Evolutionary conservation across 2,797 vertebrate species (phyloP).

Genomic region (Pteronotus mesoamericanus): DNA sequence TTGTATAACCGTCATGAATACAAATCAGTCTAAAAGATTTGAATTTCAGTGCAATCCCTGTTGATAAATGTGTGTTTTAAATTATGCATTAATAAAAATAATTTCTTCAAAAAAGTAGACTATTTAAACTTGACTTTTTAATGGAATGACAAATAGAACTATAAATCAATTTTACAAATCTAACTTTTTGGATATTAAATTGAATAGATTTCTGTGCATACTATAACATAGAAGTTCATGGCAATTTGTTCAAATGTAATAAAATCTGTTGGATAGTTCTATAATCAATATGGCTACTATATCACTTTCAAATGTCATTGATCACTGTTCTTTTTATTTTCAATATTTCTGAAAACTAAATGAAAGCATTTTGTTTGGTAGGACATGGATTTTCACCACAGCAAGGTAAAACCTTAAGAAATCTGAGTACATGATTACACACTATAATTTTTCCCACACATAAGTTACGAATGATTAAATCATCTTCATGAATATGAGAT

Average conservation of each 20-base stretch:
- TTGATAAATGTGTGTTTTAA: constrained; percentile 33
- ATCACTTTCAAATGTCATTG: background rate
- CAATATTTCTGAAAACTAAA: background rate
- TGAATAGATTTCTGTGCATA: background rate
- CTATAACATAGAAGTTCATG: background rate
- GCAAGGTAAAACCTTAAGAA: constrained; percentile 26
- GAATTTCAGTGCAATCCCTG: background rate
- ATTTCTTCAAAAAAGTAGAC: background rate
- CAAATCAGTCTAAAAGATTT: background rate
- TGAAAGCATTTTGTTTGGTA: background rate
- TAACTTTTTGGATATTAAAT: background rate
- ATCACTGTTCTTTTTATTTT: background rate
- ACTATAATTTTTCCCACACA: constrained; percentile 37
- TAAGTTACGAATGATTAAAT: constrained; percentile 58
- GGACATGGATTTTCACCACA: background rate
- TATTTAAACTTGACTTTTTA: background rate
- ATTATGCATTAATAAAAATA: background rate
- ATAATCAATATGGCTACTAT: background rate
- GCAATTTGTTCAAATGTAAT: background rate
- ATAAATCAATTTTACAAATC: background rate
- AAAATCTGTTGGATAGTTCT: background rate
- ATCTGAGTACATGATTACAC: constrained; percentile 38
- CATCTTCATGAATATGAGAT: constrained; percentile 66
- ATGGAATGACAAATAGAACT: background rate
- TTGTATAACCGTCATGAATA: background rate